Conservation (phyloP, 2,113 vertebrate genomes). For the Struthidea cinerea region DNA sequence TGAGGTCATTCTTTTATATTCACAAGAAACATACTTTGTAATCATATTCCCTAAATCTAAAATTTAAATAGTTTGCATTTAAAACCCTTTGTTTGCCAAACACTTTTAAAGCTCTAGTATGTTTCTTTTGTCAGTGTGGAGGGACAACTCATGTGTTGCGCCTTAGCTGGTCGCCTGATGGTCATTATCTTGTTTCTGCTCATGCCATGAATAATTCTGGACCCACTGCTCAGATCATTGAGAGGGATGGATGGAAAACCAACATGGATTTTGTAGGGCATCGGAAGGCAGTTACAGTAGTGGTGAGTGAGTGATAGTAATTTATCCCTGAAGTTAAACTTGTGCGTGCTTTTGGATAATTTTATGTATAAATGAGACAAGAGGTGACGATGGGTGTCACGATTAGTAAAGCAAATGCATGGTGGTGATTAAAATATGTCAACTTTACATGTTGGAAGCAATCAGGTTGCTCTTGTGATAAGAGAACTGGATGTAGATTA, state of each 20-base stretch:
- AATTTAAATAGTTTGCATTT: not conserved
- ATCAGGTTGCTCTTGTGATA: not conserved
- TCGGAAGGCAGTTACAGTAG: conserved; percentile 95
- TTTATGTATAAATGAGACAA: not conserved
- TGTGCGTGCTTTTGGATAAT: not conserved
- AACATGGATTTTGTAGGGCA: conserved; percentile 99
- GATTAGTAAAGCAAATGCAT: not conserved
- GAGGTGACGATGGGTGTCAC: not conserved
- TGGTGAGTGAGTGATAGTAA: conserved; percentile 76
- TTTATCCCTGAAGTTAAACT: not conserved
- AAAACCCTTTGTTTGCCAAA: not conserved
- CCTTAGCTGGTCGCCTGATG: conserved; percentile 97
- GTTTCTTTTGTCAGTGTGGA: conserved; percentile 80
- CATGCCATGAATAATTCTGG: conserved; percentile 99
- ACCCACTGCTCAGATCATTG: conserved; percentile 97
- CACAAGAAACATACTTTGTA: not conserved
- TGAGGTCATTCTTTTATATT: not conserved
- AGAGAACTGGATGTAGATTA: not conserved
- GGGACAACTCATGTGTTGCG: conserved; percentile 95
- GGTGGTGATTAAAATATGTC: not conserved
- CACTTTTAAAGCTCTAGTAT: not conserved
- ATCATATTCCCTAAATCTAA: not conserved
- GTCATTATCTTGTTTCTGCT: conserved; percentile 96
- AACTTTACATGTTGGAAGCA: not conserved
- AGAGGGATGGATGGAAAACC: conserved; percentile 96